Evolutionary conservation across 1,140 invertebrate species (phyloP), one percentile per base, ranked within the genome.

Genomic region (Drosophila lini): DNA sequence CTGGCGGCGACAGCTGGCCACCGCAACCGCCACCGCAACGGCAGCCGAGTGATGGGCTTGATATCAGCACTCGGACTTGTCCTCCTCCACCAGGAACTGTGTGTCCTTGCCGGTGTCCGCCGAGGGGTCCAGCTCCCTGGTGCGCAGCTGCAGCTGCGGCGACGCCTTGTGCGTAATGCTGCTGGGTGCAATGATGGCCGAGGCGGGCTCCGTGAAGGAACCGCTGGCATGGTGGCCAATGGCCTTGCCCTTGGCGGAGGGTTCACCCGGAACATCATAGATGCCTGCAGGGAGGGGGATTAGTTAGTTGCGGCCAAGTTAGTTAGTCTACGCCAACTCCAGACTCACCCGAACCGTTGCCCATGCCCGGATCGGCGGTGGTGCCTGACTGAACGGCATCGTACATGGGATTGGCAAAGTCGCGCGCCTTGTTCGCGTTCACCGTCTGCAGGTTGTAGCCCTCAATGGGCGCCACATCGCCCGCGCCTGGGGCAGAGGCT

Each of bases 321-420:
- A 19, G 19, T 19, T 19, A 19, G 19, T 19, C 19, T 0, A 19
- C 19, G 19, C 25, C 25, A 25, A 25, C 10, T 45, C 15, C 25
- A 1, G 11, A 50, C 70, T 83, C 93, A 91, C 95, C 93, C 89
- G 94, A 91, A 55, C 94, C 94, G 62, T 95, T 94, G 53, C 94
- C 94, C 69, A 95, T 93, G 31, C 93, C 94, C 13, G 93, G 89
- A 74, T 94, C 94, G 9, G 93, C 71, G 34, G 65, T 92, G 56
- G 90, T 92, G 55, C 91, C 91, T 52, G 91, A 91, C 48, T 92
- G 92, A 10, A 97, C 95, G 1, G 95, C 97, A 86, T 99, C 98
- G 92, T 98, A 99, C 97, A 99, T 98, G 10, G 98, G 98, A 93
- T 98, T 99, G 85, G 96, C 96, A 93, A 99, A 98, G 93, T 99